Evolutionary conservation across 2,888 invertebrate genomes (phyloP).

Genomic region (Allygus modestus): DNA sequence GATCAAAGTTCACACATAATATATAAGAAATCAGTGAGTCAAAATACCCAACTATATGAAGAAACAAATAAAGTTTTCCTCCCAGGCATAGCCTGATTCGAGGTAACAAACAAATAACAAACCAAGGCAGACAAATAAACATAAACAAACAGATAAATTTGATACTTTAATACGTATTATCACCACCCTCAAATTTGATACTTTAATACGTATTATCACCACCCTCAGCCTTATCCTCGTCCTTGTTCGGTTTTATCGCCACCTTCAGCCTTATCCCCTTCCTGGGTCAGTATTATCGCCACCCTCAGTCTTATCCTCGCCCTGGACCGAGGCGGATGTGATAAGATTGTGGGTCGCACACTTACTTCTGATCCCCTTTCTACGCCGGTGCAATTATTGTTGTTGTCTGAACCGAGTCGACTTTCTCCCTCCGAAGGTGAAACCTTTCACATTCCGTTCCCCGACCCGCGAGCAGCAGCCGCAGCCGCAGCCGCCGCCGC

Average conservation of each 20-base stretch:
- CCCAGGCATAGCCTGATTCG: too few species aligned
- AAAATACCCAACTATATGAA: too few species aligned
- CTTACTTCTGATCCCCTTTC: slow-evolving; percentile 49
- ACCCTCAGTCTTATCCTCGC: not conserved
- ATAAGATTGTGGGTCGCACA: slow-evolving; percentile 50
- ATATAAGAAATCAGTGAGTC: too few species aligned
- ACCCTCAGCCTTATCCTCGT: not conserved
- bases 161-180: too few species aligned
- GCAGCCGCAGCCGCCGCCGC: not conserved
- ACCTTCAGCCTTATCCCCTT: not conserved
- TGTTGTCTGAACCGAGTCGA: slow-evolving; percentile 48
- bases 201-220: too few species aligned
- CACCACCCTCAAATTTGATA: too few species aligned
- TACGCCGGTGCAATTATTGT: slow-evolving; percentile 56
- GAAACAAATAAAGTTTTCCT: too few species aligned
- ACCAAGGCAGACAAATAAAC: too few species aligned
- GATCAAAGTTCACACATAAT: too few species aligned
- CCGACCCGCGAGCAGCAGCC: not conserved
- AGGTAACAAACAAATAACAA: too few species aligned
- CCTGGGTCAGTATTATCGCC: not conserved
- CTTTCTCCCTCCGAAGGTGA: slow-evolving; percentile 56
- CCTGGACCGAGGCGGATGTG: slow-evolving; percentile 34
- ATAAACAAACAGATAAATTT: too few species aligned
- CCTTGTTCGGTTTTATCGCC: not conserved
- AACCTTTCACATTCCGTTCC: slow-evolving; percentile 53